Percentiles rank a stretch among this genome's conserved stretches.
Conservation (phyloP, 2,797 vertebrate species). For the Crocodylus rhombifer region DNA sequence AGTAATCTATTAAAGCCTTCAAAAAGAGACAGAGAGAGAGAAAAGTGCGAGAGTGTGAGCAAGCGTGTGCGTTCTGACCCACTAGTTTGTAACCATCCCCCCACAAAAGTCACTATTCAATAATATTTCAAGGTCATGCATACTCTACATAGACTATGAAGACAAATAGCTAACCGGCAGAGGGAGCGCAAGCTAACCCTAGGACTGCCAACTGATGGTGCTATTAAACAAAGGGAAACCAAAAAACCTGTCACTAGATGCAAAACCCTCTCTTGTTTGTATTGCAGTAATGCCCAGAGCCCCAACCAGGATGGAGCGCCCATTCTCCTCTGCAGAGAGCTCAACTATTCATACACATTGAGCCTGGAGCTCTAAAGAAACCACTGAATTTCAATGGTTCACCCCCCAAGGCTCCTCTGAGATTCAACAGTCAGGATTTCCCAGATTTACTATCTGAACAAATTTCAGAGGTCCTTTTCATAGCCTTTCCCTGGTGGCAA, state of each 20-base stretch:
- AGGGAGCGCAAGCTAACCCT: not conserved
- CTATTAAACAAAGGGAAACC: constrained; percentile 5
- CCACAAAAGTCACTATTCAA: not conserved
- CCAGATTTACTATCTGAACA: not conserved
- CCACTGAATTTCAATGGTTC: not conserved
- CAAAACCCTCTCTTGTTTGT: not conserved
- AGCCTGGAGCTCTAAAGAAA: not conserved
- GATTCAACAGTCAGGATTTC: not conserved
- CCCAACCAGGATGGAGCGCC: not conserved
- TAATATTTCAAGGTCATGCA: not conserved
- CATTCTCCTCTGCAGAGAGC: too few species aligned
- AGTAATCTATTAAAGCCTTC: not conserved
- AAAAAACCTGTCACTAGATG: not conserved
- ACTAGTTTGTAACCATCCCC: too few species aligned
- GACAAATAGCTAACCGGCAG: not conserved
- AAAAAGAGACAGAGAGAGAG: too few species aligned
- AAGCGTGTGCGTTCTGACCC: too few species aligned
- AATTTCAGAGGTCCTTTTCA: constrained; percentile 14
- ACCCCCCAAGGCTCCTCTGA: not conserved
- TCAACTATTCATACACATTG: not conserved
- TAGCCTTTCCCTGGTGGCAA: not conserved
- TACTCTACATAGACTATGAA: rapidly evolving
- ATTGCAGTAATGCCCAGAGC: not conserved
- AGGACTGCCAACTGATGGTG: not conserved
- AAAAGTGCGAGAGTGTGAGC: too few species aligned